Conservation (phyloP, 2,888 invertebrate genomes). For the Agrotis exclamationis region DNA sequence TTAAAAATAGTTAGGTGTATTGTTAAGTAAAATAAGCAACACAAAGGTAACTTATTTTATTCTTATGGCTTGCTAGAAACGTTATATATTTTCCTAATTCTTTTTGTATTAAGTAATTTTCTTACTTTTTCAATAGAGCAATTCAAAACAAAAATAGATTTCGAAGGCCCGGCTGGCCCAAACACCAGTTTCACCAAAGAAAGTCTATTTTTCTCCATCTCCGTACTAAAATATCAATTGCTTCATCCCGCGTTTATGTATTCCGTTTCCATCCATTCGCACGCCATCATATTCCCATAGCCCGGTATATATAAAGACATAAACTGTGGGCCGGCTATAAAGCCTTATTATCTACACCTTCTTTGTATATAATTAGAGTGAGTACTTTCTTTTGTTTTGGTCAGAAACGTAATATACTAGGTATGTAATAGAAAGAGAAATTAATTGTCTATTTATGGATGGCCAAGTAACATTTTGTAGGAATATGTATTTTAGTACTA, state of each 20-base stretch:
- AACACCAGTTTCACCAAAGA: not conserved
- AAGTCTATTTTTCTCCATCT: conserved; percentile 31
- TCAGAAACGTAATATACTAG: too few species aligned
- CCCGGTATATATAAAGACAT: conserved; percentile 77
- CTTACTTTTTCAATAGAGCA: not conserved
- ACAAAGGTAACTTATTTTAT: too few species aligned
- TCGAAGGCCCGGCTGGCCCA: not conserved
- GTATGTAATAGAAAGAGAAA: too few species aligned
- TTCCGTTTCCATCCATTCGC: conserved; percentile 56
- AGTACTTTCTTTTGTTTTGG: not conserved
- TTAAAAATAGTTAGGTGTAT: too few species aligned
- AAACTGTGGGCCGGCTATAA: conserved; percentile 75
- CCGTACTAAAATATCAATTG: conserved; percentile 52
- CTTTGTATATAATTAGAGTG: conserved; percentile 85
- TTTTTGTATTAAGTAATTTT: not conserved
- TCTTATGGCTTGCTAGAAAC: too few species aligned
- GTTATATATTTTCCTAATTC: too few species aligned
- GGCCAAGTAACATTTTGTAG: too few species aligned
- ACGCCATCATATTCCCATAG: conserved; percentile 57
- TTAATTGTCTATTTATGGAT: too few species aligned
- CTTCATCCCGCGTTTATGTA: conserved; percentile 38
- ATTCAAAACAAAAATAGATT: not conserved
- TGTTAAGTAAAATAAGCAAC: too few species aligned
- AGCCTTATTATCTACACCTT: conserved; percentile 79
- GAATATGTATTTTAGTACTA: too few species aligned